Percentiles rank a stretch among this genome's conserved stretches.
Evolutionary conservation across 2,113 vertebrate species (phyloP).

Genomic region (Nothobranchius kuhntae): DNA sequence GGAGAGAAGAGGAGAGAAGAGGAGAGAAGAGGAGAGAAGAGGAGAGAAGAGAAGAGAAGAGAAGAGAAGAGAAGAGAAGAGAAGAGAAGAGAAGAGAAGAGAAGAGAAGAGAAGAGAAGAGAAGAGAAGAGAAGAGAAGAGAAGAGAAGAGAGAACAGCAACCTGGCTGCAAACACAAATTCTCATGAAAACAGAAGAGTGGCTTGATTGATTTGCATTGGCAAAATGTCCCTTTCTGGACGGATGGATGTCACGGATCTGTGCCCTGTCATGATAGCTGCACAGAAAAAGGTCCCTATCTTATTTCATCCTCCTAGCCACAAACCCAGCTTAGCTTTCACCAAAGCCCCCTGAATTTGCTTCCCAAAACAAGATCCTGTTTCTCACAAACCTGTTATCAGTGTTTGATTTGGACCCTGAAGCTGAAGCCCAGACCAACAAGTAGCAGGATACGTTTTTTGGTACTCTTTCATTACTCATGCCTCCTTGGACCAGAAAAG

Average conservation of each 20-base stretch:
- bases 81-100: too few relatives aligned
- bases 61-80: too few relatives aligned
- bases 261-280: constrained; percentile 43
- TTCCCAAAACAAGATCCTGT: constrained; percentile 29
- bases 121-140: too few relatives aligned
- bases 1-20: too few relatives aligned
- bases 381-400: constrained; percentile 20
- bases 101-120: too few relatives aligned
- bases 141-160: constrained; percentile 1
- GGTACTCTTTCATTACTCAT: too few relatives aligned
- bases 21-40: too few relatives aligned
- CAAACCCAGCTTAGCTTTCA: constrained; percentile 11
- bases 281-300: neutral
- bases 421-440: constrained; percentile 56
- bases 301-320: neutral
- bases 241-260: constrained; percentile 29
- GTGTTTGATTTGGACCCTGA: constrained; percentile 26
- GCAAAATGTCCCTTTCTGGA: constrained; percentile 23
- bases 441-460: neutral
- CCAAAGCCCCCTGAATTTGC: constrained; percentile 5
- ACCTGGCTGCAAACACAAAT: constrained; percentile 12
- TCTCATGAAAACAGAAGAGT: constrained; percentile 33
- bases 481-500: too few relatives aligned
- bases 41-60: too few relatives aligned
- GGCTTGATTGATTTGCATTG: constrained; percentile 50